Base-by-base conservation (phyloP, 2,888 invertebrate genomes). In the Anaspis maculata region DNA sequence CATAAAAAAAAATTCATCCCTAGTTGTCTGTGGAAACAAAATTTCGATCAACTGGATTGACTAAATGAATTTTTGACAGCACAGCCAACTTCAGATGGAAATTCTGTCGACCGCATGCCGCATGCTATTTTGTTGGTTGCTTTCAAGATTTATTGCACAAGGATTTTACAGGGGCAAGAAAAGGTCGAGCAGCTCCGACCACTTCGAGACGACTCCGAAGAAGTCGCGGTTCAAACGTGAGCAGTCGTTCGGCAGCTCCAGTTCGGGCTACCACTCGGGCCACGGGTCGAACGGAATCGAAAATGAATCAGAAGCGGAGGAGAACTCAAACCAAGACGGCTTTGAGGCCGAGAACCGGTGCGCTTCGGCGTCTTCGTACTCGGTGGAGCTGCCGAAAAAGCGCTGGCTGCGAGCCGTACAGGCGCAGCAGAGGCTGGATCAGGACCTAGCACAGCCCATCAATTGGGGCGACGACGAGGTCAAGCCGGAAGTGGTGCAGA, bases 401-500 rank as follows among this genome's bases (percentile, higher is more conserved):
- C 65, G 75, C 13, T 76, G 76, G 76, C 53, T 76, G 9, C 61
- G 73, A 2, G 74, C 74, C 54, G 74, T 73, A 2, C 55, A 59
- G 35, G 57, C 61, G 27, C 56, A 58, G 34, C 59, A 60, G 34
- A 45, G 50, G n/a, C 56, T 57, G 55, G 60, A 62, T 34, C 68
- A 68, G 31, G 70, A 70, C 32, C 47, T 73, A 15, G 73, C 72
- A 1, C 68, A 65, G 44, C 72, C 72, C 4, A 52, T 73, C 11
- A 66, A 70, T 43, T 72, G 72, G 72, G 62, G 62, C 27, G 59
- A 54, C 10, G 39, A 36, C 25, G 33, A 34, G 13, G 22, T 36
- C 9, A 42, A 39, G 35, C 36, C 34, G 15, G 41, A 42, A 30
- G 30, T 32, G 22, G 36, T 27, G 21, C 19, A 24, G 11, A 27